Percentiles rank a stretch among this genome's conserved stretches.
These are phyloP conservation scores for Apoda limacodes DNA, from an alignment of 2,888 invertebrate genomes.

Conservation along the genomic window DNA sequence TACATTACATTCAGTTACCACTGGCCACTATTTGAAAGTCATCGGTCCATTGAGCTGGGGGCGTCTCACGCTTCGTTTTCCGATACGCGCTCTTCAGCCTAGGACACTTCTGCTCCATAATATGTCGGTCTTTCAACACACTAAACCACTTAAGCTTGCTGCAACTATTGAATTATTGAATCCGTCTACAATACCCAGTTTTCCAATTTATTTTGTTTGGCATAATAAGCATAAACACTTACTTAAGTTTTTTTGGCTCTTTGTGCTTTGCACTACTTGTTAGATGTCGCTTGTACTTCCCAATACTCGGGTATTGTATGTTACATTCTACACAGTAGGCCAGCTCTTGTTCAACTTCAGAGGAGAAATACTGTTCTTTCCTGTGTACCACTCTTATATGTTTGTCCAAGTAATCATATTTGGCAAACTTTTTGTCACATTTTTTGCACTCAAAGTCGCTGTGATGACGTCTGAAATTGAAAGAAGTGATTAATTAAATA, in stretches of 20 bases:
- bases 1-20: no score
- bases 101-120: no score
- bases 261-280: constrained; percentile 30
- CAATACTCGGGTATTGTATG: constrained; percentile 30
- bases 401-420: constrained; percentile 19
- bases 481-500: background rate
- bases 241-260: constrained; percentile 18
- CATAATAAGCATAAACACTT: no score
- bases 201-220: no score
- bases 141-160: no score
- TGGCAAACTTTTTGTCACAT: constrained; percentile 16
- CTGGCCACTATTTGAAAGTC: no score
- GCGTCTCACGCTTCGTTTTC: no score
- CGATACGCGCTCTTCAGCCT: background rate
- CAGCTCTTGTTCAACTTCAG: constrained; percentile 24
- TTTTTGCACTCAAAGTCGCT: background rate
- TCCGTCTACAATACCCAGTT: no score
- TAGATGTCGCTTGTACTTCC: constrained; percentile 35
- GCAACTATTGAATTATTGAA: no score
- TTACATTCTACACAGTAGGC: constrained; percentile 50
- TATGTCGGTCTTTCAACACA: no score
- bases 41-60: no score
- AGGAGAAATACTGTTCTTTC: constrained; percentile 16
- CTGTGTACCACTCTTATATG: constrained; percentile 25
- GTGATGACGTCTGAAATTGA: background rate